These are phyloP conservation scores for Dipodomys spectabilis DNA, from an alignment of 2,113 vertebrate species.

Conservation along the genomic window DNA sequence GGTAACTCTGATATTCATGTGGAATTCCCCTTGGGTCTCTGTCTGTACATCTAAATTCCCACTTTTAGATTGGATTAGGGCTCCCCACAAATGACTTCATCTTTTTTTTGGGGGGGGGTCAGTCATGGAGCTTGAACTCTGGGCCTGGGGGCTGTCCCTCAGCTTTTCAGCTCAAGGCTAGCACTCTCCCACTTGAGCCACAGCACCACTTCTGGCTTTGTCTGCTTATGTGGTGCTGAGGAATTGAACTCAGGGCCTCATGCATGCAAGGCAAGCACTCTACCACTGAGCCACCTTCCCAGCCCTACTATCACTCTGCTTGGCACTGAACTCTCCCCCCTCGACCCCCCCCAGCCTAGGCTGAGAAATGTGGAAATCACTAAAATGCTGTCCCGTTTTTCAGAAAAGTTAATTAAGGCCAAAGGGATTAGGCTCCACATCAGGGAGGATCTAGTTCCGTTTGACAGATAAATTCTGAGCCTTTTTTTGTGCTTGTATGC, in stretches of 20 bases:
- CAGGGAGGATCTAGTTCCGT: not conserved
- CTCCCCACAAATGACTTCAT: not conserved
- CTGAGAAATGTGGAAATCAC: not conserved
- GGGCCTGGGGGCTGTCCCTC: too few species aligned
- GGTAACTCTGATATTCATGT: not conserved
- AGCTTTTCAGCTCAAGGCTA: too few species aligned
- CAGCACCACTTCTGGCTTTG: too few species aligned
- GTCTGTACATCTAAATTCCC: not conserved
- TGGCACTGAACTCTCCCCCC: not conserved
- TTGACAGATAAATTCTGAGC: not conserved
- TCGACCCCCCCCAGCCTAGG: too few species aligned
- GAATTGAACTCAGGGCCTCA: too few species aligned
- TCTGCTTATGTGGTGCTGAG: too few species aligned
- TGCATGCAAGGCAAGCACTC: too few species aligned
- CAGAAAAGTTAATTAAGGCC: conserved; percentile 27
- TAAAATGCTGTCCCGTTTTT: conserved; percentile 33
- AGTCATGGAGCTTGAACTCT: too few species aligned
- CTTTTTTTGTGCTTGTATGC: too few species aligned
- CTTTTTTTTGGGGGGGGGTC: not conserved
- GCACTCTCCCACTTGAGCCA: too few species aligned
- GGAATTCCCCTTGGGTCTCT: not conserved
- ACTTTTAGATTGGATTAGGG: not conserved
- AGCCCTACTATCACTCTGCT: not conserved
- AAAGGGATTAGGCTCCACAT: not conserved
- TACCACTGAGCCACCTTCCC: too few species aligned